Conservation (phyloP, 2,888 invertebrate species). For the Leptopilina drosophilae region DNA sequence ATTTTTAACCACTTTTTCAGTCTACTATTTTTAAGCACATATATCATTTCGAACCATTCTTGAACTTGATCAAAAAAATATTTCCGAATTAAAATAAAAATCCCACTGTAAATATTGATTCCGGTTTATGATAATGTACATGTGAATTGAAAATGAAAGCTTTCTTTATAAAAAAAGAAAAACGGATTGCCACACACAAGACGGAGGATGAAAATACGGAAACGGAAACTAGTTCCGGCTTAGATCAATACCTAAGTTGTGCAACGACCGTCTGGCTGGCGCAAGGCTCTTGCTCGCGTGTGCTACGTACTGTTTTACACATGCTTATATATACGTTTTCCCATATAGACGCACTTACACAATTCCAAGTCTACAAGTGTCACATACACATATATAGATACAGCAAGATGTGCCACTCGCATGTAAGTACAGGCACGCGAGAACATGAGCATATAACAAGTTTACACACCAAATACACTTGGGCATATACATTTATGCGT, state of each 20-base stretch:
- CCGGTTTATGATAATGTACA: too few species aligned
- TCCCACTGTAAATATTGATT: too few species aligned
- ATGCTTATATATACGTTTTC: conserved; percentile 14
- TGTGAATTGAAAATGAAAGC: too few species aligned
- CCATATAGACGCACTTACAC: conserved; percentile 24
- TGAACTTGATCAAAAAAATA: too few species aligned
- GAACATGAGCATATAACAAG: background rate
- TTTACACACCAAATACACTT: conserved; percentile 8
- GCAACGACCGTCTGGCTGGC: conserved; percentile 66
- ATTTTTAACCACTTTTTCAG: too few species aligned
- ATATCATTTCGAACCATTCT: too few species aligned
- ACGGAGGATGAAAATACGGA: conserved; percentile 65
- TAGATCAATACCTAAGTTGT: conserved; percentile 75
- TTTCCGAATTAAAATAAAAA: too few species aligned
- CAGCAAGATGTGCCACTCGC: background rate
- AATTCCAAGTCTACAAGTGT: conserved; percentile 4
- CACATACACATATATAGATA: background rate
- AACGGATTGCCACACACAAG: conserved; percentile 38
- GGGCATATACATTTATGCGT: background rate
- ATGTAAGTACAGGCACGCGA: background rate
- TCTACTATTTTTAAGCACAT: too few species aligned
- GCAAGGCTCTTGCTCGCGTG: conserved; percentile 62
- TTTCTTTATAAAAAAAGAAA: conserved; percentile 42
- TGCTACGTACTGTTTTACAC: conserved; percentile 42
- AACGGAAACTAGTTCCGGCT: conserved; percentile 75